phyloP scores from a whole-genome alignment of 2,888 invertebrate genomes.

The Heliconius erato region DNA sequence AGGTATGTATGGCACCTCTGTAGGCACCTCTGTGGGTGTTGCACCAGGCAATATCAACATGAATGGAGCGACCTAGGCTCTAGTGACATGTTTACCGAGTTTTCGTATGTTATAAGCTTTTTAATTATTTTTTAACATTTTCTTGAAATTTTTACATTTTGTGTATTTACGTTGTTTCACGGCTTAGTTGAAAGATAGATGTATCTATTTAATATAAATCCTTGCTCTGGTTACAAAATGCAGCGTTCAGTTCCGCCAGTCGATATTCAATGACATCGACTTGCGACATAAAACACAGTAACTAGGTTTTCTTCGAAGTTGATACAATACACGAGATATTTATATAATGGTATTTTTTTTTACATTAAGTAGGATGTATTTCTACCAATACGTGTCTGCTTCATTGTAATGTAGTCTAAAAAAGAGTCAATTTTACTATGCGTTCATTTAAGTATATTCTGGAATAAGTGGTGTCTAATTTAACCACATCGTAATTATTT shows the following conservation, averaged over 20 bases:
- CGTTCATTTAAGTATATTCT: no score
- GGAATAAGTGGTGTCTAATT: no score
- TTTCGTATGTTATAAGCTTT: neutral
- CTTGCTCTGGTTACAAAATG: no score
- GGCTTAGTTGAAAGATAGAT: no score
- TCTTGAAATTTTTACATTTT: neutral
- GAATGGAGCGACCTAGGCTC: neutral
- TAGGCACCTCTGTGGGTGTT: neutral
- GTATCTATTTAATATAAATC: no score
- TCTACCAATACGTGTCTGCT: neutral
- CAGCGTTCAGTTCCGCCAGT: no score
- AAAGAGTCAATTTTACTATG: no score
- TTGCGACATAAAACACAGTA: no score
- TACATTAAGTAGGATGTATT: neutral
- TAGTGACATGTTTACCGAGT: neutral
- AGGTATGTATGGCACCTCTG: neutral
- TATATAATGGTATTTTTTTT: neutral
- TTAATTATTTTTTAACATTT: neutral
- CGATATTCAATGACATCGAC: neutral
- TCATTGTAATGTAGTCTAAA: neutral
- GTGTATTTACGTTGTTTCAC: neutral
- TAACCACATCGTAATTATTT: no score
- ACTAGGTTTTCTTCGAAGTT: no score
- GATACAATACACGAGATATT: no score
- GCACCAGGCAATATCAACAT: slow-evolving; percentile 7